Evolutionary conservation across 2,113 vertebrate genomes (phyloP).

Genomic region (Odontesthes bonariensis): DNA sequence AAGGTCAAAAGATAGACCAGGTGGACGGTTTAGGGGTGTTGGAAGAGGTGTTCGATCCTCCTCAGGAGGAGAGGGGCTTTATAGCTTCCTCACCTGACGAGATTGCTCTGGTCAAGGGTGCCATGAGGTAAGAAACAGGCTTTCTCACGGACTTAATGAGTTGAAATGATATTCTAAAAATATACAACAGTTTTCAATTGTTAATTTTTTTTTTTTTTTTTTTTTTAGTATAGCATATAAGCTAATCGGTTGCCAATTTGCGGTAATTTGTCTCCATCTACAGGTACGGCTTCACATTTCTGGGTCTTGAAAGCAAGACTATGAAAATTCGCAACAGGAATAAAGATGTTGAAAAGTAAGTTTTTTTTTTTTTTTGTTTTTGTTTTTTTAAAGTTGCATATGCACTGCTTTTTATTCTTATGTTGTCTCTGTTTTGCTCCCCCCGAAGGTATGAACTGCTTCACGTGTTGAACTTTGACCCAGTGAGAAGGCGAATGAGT

Average conservation of each 20-base stretch:
- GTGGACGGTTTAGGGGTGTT: slow-evolving; percentile 63
- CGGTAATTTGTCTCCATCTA: slow-evolving; percentile 78
- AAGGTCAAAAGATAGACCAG: slow-evolving; percentile 41
- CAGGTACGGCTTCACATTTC: slow-evolving; percentile 97
- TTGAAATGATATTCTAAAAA: background rate
- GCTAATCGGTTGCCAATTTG: background rate
- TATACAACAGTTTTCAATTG: background rate
- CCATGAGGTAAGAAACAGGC: slow-evolving; percentile 87
- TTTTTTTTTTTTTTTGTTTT: too few species aligned
- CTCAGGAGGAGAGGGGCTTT: slow-evolving; percentile 78
- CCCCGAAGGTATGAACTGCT: slow-evolving; percentile 90
- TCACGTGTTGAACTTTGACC: slow-evolving; percentile 94
- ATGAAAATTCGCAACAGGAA: slow-evolving; percentile 93
- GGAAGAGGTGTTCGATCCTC: slow-evolving; percentile 15
- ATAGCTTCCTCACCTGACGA: slow-evolving; percentile 97
- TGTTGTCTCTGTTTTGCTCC: background rate
- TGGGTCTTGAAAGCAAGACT: slow-evolving; percentile 88
- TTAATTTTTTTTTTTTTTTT: background rate
- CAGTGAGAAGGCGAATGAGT: slow-evolving; percentile 95
- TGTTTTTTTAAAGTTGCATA: too few species aligned
- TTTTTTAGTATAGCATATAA: background rate
- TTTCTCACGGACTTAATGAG: background rate
- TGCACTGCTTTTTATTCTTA: background rate
- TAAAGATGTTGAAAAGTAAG: slow-evolving; percentile 93
- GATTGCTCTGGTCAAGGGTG: slow-evolving; percentile 94